Base-by-base conservation (phyloP, 2,113 vertebrate genomes). In the Passerina amoena region DNA sequence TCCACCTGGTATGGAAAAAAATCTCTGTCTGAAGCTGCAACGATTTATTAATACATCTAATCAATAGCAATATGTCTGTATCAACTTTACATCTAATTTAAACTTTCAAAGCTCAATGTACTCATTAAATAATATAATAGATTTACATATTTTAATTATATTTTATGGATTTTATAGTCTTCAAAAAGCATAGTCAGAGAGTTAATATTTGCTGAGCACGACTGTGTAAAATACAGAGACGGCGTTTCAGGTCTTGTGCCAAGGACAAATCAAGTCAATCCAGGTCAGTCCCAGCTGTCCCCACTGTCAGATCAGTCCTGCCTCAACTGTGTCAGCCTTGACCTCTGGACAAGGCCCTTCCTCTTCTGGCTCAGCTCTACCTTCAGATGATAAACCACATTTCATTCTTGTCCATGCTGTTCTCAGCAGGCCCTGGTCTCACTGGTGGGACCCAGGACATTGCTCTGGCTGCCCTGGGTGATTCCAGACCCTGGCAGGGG, bases 61-160 rank as follows among this genome's bases (percentile, higher is more conserved):
- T 98, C 98, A 86, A 98, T 97, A 96, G 76, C 85, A 92, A 76
- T 97, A 96, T 96, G 89, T 93, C 87, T 48, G n/a, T 97, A 97
- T 97, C 97, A 97, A 97, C 97, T 98, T 97, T 91, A 97, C 77
- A 97, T 94, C 96, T 97, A 97, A 98, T 97, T 97, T 98, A 97
- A 98, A 97, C 80, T 97, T 97, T 90, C 93, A 97, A 95, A 94
- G 97, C 96, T 97, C 96, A 92, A 88, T 96, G 97, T 98, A 96
- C 96, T 97, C 96, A 96, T 98, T 98, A 97, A 97, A 97, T 95
- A 96, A 95, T 93, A 97, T 97, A 97, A 98, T 97, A 96, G 96
- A 98, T 98, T 97, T 98, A 97, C 97, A 98, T 98, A 98, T 97
- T 97, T 98, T 98, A 97, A 98, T 98, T 98, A 97, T 96, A 97